Base-by-base conservation (phyloP, 2,888 invertebrate species). In the Imbricaverruca yamaguchii region DNA sequence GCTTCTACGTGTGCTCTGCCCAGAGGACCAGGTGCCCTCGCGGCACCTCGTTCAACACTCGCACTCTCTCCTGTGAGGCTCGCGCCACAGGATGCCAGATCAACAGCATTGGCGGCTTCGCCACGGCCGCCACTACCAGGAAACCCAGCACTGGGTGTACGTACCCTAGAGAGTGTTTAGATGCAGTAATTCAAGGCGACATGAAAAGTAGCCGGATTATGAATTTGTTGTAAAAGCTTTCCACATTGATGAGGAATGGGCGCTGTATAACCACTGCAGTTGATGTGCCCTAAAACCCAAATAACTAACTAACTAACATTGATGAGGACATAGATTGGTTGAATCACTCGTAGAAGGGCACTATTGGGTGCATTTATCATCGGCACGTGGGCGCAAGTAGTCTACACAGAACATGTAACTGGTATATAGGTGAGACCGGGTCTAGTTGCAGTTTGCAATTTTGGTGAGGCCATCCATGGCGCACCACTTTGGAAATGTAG, bases 1-100 rank as follows among this genome's bases (percentile, higher is more conserved):
- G 69, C 15, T 69, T 69, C 69, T 69, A 69, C 69, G 69, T 69
- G 15, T 69, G 69, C 69, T 25, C 69, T 13, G 10, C 69, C 13
- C 15, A 69, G 69, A 10, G 23, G 15, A 25, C 39, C 25, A 9
- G 69, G 39, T 69, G 69, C 69, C 69, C 69, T 1, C 15, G 12
- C 39, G 69, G 69, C 39, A 39, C 69, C 13, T 25, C 69, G 23
- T 69, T 69, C 69, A 69, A 39, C 15, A 9, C 12, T 25, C 25
- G 67, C 3, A 23, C 67, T 1, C 23, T 10, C 23, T 23, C 67
- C 23, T 67, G 67, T 23, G 23, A 25, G 67, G 4, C n/a, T 2
- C 12, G 13, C 25, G 69, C 39, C 39, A 23, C 69, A 12, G 69
- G 23, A 13, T 69, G 69, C 7, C 13, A 0, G 39, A 15, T 39